Percentiles rank a stretch among this genome's conserved stretches.
These are phyloP conservation scores for Hemicordylus capensis DNA, from an alignment of 2,113 vertebrate species.

Conservation along the genomic window DNA sequence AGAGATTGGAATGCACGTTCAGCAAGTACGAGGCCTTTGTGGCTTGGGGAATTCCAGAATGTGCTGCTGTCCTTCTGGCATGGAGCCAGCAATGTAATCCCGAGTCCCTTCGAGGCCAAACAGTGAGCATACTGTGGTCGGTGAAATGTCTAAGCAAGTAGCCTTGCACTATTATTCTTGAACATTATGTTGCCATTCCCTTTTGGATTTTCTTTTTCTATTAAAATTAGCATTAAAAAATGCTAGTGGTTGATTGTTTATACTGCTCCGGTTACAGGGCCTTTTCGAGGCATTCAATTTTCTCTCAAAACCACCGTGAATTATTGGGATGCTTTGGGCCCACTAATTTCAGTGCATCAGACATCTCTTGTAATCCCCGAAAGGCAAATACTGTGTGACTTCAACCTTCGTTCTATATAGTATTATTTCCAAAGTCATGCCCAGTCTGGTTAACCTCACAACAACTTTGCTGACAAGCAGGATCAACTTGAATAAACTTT, in stretches of 20 bases:
- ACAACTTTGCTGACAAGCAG: not conserved
- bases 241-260: conserved; percentile 9
- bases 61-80: conserved; percentile 10
- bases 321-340: conserved; percentile 11
- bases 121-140: conserved; percentile 2
- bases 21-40: not conserved
- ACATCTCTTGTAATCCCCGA: not conserved
- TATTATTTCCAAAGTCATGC: not conserved
- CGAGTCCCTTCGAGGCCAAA: conserved; percentile 29
- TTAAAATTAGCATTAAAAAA: not conserved
- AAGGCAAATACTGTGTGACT: not conserved
- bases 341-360: not conserved
- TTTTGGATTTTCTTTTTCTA: conserved; percentile 16
- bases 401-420: not conserved
- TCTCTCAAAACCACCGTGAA: not conserved
- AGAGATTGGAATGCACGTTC: conserved; percentile 2
- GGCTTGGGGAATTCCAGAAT: conserved; percentile 10
- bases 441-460: conserved; percentile 5
- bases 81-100: conserved; percentile 38
- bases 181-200: conserved; percentile 27
- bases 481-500: conserved; percentile 6
- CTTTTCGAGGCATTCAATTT: conserved; percentile 23
- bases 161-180: not conserved
- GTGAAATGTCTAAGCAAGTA: not conserved
- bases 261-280: conserved; percentile 7